phyloP scores from a whole-genome alignment of 1,140 invertebrate species.

The Muscidifurax raptorellus region DNA sequence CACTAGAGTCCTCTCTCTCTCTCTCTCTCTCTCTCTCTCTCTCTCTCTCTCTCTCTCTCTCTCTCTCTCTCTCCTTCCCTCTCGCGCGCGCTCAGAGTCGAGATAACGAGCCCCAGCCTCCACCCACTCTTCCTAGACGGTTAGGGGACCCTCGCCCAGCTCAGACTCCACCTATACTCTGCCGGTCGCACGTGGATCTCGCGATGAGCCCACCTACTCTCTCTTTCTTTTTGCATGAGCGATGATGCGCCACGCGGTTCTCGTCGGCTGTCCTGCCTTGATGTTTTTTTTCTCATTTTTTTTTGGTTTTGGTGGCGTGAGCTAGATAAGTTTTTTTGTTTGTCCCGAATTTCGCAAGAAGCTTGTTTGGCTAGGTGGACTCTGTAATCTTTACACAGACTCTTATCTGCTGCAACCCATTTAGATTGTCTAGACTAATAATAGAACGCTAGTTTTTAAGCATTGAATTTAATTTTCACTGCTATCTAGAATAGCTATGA shows the following conservation, averaged over 20 bases:
- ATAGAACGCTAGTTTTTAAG: too few species aligned
- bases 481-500: too few species aligned
- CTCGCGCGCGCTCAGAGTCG: not conserved
- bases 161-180: slow-evolving; percentile 42
- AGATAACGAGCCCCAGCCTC: slow-evolving; percentile 29
- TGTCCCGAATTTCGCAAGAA: not conserved
- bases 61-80: not conserved
- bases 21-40: too few species aligned
- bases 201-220: slow-evolving; percentile 28
- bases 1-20: not conserved
- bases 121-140: slow-evolving; percentile 12
- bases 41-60: not conserved
- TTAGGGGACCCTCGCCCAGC: slow-evolving; percentile 3
- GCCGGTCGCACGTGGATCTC: slow-evolving; percentile 34
- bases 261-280: not conserved
- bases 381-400: not conserved
- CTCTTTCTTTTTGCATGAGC: not conserved
- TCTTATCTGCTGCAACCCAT: not conserved
- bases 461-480: too few species aligned
- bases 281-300: not conserved
- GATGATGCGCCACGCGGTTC: not conserved
- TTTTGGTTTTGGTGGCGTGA: too few species aligned
- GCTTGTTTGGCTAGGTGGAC: not conserved
- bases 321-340: not conserved
- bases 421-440: not conserved